Base-by-base conservation (phyloP, 2,113 vertebrate genomes). In the Tinamus guttatus region DNA sequence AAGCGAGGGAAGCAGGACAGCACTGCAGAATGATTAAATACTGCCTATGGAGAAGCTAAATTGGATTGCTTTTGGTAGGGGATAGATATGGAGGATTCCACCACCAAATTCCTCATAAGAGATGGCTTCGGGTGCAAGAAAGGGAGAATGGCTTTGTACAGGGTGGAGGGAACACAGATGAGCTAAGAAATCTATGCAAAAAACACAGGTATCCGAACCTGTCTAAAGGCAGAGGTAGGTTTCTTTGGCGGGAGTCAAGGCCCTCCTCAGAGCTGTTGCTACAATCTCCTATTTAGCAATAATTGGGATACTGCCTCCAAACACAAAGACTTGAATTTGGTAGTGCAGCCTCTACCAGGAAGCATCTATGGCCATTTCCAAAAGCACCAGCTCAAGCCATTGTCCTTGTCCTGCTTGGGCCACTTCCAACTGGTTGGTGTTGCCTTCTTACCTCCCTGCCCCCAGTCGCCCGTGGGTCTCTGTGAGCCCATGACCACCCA, bases 291-390 rank as follows among this genome's bases (percentile, higher is more conserved):
- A 97, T 98, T 92, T 97, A 96, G 93, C 97, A 98, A 97, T 97
- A 96, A 98, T 94, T 97, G 83, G 87, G 94, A 96, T 96, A 95
- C 92, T 94, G 92, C 97, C 97, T 97, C 96, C 96, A 98, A 96
- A 64, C 95, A 95, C 97, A 97, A 71, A 98, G 94, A 92, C 91
- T 81, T 34, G 85, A 96, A 95, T 93, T 93, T 97, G 94, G 94
- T 96, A 97, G 85, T 5, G 16, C 85, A 96, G 90, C 69, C 92
- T 96, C 94, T 78, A 96, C 60, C 96, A 91, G 92, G 84, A 92
- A 95, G 91, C 94, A 96, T 97, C 97, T 97, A 95, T 92, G 95
- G 78, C 94, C 85, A 96, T 96, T 95, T 95, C 97, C 92, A 95
- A 36, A 71, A 94, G 96, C 95, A 97, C 90, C 93, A 56, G 78